Base-by-base conservation (phyloP, 2,888 invertebrate species). In the Axea sp. region DNA sequence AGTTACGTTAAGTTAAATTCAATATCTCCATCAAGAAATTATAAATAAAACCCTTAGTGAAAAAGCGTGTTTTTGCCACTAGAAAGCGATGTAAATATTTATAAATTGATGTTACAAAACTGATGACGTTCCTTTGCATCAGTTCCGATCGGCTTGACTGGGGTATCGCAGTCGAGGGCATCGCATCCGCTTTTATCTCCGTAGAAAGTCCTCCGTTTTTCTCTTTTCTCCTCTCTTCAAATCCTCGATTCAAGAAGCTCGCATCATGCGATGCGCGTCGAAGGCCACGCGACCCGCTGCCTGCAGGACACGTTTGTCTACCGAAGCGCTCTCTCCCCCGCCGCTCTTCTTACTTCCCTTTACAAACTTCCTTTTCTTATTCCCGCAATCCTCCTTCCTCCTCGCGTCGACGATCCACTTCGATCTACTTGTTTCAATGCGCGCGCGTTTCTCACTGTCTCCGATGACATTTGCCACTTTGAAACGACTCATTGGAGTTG, bases 201-300 rank as follows among this genome's bases (percentile, higher is more conserved):
- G 73, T 76, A 76, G 75, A 75, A 77, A 76, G 72, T 49, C 55
- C 39, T 55, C 72, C 57, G 73, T 76, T 69, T 65, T 65, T 69
- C 68, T 60, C 65, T 71, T 71, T 57, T 59, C 67, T 35, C 31
- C 53, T 35, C 51, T 73, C 76, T 73, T 65, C 49, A 74, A 67
- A 76, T 59, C 57, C 62, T 72, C 68, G 67, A 72, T 72, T 74
- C 68, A 75, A 75, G 73, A 76, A 74, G 72, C 69, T 74, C 76
- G 76, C 76, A 68, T 78, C 78, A 82, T 82, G 82, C 82, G 72
- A 74, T 74, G 74, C 82, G 81, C 82, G 82, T 82, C 82, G 82
- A 82, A 82, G 82, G 82, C 81, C 82, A 82, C 82, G 82, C 81
- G 82, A 81, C 79, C 77, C 57, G 79, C 75, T 76, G 76, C 79